A percentile compares a stretch with the other conserved stretches of the same genome.
Evolutionary conservation across 2,797 vertebrate species (phyloP).

Genomic region (Anguilla pacifica): DNA sequence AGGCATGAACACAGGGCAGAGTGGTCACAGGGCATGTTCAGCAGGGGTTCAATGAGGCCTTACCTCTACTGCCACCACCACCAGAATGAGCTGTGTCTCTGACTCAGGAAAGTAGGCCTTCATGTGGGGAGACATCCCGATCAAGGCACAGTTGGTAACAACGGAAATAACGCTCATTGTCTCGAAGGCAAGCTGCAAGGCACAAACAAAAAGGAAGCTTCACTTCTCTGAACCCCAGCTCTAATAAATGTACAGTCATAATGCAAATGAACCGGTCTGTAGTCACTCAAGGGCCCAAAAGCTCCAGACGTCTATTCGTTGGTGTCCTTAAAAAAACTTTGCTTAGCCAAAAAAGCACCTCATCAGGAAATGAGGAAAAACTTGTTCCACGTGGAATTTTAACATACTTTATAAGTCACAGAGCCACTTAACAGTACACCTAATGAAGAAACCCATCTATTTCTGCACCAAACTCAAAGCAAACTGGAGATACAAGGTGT

Average conservation of each 20-base stretch:
- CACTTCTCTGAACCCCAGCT: background rate
- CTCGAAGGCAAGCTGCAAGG: constrained; percentile 91
- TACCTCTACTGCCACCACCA: constrained; percentile 89
- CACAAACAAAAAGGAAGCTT: background rate
- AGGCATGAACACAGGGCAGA: background rate
- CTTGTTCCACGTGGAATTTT: background rate
- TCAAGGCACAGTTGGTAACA: constrained; percentile 93
- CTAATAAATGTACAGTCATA: background rate
- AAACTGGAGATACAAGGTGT: constrained; percentile 24
- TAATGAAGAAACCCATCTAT: background rate
- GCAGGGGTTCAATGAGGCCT: constrained; percentile 19
- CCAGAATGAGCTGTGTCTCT: constrained; percentile 84
- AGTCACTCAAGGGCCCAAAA: background rate
- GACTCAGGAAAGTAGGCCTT: constrained; percentile 82
- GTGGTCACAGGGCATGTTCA: background rate
- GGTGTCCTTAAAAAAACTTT: background rate
- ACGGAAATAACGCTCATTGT: constrained; percentile 94
- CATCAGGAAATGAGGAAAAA: no score
- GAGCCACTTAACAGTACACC: background rate
- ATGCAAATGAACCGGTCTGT: background rate
- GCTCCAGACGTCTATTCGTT: background rate
- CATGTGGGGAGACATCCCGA: constrained; percentile 93
- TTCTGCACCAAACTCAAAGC: background rate
- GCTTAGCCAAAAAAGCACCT: no score
- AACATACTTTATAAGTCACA: background rate